A percentile compares a stretch with the other conserved stretches of the same genome.
phyloP scores from a whole-genome alignment of 2,113 vertebrate species.

The Kryptolebias marmoratus region DNA sequence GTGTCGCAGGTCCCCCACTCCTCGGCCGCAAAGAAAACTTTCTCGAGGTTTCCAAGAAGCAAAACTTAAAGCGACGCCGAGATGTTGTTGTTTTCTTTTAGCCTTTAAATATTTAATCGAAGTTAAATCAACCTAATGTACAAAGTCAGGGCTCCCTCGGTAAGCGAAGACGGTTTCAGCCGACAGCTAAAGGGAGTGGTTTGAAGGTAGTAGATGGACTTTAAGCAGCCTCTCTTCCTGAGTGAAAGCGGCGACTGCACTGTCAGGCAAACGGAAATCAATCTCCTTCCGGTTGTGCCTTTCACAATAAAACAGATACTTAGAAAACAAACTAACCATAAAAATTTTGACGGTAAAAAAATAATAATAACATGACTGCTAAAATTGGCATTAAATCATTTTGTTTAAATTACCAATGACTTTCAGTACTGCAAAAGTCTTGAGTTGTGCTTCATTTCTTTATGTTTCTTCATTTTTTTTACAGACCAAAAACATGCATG shows the following conservation, averaged over 20 bases:
- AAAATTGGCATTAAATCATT: not conserved
- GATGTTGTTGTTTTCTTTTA: not conserved
- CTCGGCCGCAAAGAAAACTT: slow-evolving; percentile 32
- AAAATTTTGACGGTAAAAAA: not conserved
- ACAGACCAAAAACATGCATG: no score
- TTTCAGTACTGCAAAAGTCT: no score
- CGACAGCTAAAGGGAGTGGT: slow-evolving; percentile 65
- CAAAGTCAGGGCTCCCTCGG: not conserved
- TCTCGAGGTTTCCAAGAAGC: slow-evolving; percentile 2
- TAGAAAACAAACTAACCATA: not conserved
- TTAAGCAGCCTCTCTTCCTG: slow-evolving; percentile 25
- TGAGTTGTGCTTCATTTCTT: no score
- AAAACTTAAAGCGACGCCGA: not conserved
- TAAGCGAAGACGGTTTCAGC: not conserved
- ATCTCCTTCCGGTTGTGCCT: not conserved
- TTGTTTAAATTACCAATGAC: no score
- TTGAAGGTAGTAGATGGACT: slow-evolving; percentile 26
- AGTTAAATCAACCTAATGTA: not conserved
- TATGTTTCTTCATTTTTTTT: no score
- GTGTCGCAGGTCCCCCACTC: slow-evolving; percentile 1
- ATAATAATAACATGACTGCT: no score
- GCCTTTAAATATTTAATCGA: not conserved
- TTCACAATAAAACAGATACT: slow-evolving; percentile 46
- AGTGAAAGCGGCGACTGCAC: not conserved
- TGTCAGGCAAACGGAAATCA: not conserved